Conservation (phyloP, 2,113 vertebrate species). For the Clarias gariepinus region DNA sequence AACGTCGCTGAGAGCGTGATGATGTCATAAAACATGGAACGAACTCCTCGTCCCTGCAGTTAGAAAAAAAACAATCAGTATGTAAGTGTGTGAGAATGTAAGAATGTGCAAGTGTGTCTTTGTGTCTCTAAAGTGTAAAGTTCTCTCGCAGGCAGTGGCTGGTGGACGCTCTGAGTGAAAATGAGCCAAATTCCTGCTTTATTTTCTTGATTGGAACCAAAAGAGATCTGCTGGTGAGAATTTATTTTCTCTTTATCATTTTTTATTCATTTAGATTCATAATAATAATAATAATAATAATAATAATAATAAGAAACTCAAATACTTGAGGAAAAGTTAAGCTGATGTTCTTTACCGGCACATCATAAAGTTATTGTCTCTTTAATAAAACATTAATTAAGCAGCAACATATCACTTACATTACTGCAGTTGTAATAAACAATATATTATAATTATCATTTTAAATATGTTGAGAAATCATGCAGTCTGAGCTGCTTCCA, state of each 20-base stretch:
- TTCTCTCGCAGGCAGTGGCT: constrained; percentile 81
- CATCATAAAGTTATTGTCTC: background rate
- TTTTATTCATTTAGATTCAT: background rate
- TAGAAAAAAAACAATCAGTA: too few relatives aligned
- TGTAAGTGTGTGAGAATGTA: background rate
- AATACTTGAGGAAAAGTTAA: background rate
- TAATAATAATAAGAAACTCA: background rate
- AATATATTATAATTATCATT: background rate
- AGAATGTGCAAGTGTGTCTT: background rate
- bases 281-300: background rate
- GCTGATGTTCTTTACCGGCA: background rate
- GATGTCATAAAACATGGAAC: background rate
- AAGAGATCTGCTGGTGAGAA: constrained; percentile 84
- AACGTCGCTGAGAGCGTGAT: background rate
- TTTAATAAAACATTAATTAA: background rate
- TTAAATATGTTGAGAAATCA: background rate
- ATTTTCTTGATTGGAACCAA: constrained; percentile 89
- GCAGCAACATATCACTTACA: background rate
- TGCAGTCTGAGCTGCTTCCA: background rate
- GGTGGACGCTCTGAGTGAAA: constrained; percentile 83
- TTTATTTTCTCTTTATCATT: background rate
- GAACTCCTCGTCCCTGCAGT: too few relatives aligned
- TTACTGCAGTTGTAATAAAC: background rate
- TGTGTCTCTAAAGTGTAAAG: background rate
- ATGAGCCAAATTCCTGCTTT: constrained; percentile 78